Percentiles rank a stretch among this genome's conserved stretches.
Evolutionary conservation across 2,113 vertebrate species (phyloP).

Genomic region (Erpornis zantholeuca): DNA sequence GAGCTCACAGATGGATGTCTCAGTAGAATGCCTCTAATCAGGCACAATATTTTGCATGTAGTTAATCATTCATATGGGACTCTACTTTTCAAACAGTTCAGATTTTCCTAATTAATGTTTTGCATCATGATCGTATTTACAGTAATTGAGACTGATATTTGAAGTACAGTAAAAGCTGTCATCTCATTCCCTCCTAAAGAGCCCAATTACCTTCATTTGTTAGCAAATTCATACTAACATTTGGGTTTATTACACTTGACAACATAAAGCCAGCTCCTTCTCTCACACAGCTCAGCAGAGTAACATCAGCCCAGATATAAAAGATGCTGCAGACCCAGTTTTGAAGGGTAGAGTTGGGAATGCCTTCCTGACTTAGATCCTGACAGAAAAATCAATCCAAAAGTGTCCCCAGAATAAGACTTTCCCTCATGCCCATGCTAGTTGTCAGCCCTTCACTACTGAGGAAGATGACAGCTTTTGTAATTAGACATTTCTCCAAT

Average conservation of each 20-base stretch:
- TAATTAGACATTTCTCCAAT: not conserved
- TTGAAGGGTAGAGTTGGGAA: not conserved
- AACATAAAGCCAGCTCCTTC: constrained; percentile 15
- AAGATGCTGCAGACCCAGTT: not conserved
- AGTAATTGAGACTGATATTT: constrained; percentile 69
- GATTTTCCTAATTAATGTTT: constrained; percentile 70
- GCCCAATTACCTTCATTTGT: constrained; percentile 65
- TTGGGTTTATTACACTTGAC: constrained; percentile 37
- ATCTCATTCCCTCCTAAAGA: constrained; percentile 54
- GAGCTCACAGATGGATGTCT: constrained; percentile 56
- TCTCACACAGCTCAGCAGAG: not conserved
- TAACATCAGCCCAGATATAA: not conserved
- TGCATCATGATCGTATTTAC: constrained; percentile 66
- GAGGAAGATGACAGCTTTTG: not conserved
- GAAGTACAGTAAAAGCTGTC: constrained; percentile 71
- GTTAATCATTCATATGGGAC: constrained; percentile 65
- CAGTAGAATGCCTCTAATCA: constrained; percentile 54
- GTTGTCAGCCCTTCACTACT: not conserved
- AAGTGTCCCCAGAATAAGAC: not conserved
- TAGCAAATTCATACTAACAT: constrained; percentile 52
- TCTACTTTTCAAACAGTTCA: constrained; percentile 54
- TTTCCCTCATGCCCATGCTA: not conserved
- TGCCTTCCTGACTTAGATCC: not conserved
- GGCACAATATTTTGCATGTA: constrained; percentile 48
- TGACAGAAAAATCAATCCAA: not conserved